Percentiles rank a stretch among this genome's conserved stretches.
These are phyloP conservation scores for Hypselothyrea guttata DNA, from an alignment of 2,888 invertebrate species.

Conservation along the genomic window DNA sequence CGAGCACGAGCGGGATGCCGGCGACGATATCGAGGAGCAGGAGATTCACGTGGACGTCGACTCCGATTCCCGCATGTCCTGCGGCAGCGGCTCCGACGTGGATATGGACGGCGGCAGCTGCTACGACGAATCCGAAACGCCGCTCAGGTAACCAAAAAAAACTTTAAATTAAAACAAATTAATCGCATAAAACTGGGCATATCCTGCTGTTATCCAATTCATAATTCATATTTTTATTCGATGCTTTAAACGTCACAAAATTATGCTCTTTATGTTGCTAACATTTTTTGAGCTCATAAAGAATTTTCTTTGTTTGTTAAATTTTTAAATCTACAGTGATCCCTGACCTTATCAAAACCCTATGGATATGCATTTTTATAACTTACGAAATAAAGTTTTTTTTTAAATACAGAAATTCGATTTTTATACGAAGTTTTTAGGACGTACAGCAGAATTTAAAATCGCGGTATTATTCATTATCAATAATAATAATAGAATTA, in stretches of 20 bases:
- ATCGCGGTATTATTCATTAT: too few species aligned
- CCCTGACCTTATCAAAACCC: too few species aligned
- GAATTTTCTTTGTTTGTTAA: conserved; percentile 4
- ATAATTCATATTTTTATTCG: conserved; percentile 16
- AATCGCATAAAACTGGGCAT: not conserved
- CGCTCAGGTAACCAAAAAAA: conserved; percentile 81
- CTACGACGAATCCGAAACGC: conserved; percentile 82
- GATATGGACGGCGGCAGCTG: conserved; percentile 83
- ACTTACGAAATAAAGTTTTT: too few species aligned
- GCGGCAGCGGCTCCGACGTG: conserved; percentile 82
- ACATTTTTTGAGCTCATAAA: conserved; percentile 29
- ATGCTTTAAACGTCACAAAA: conserved; percentile 11
- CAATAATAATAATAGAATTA: too few species aligned
- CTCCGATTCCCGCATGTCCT: conserved; percentile 82
- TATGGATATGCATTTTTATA: too few species aligned
- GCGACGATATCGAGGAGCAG: conserved; percentile 81
- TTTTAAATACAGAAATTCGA: too few species aligned
- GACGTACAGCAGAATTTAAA: too few species aligned
- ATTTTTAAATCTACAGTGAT: too few species aligned
- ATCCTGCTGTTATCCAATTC: not conserved
- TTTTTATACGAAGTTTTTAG: too few species aligned
- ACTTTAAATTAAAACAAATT: not conserved
- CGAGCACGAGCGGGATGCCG: conserved; percentile 36
- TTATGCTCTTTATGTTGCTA: conserved; percentile 11
- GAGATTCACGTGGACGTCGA: conserved; percentile 83